Evolutionary conservation across 2,113 vertebrate genomes (phyloP).

Genomic region (Acanthochromis polyacanthus): DNA sequence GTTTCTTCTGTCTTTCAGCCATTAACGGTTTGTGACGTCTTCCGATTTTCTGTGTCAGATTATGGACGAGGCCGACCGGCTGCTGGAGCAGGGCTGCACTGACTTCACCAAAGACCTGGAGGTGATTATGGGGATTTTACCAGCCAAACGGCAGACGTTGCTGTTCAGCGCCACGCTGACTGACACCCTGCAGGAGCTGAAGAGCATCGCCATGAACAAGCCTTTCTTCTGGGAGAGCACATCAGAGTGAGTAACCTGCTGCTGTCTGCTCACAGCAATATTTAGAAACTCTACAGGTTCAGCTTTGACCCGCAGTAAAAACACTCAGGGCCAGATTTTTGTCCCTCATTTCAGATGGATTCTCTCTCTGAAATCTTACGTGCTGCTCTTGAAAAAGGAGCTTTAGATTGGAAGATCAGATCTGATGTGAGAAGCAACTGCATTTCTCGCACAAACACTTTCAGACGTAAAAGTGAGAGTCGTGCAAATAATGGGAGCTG

Average conservation of each 20-base stretch:
- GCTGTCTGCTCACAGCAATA: not conserved
- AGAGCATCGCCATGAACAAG: slow-evolving; percentile 89
- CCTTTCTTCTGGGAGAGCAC: slow-evolving; percentile 97
- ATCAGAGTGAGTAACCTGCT: slow-evolving; percentile 85
- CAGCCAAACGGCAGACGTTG: slow-evolving; percentile 88
- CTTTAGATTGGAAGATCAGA: not conserved
- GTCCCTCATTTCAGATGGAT: not conserved
- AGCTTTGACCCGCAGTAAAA: not conserved
- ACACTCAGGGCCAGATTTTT: not conserved
- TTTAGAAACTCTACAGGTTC: not conserved
- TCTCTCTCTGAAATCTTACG: not conserved
- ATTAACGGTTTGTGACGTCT: not conserved
- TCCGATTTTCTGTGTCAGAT: slow-evolving; percentile 82
- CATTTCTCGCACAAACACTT: not conserved
- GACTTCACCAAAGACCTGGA: slow-evolving; percentile 95
- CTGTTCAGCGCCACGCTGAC: slow-evolving; percentile 96
- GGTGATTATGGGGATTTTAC: slow-evolving; percentile 86
- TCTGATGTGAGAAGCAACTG: slow-evolving; percentile 11
- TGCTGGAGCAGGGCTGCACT: slow-evolving; percentile 93
- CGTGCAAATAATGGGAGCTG: not conserved
- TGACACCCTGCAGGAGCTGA: slow-evolving; percentile 88
- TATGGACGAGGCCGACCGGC: slow-evolving; percentile 93
- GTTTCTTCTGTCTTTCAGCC: not conserved
- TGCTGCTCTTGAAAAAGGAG: slow-evolving; percentile 1
- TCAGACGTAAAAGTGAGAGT: not conserved